A percentile compares a stretch with the other conserved stretches of the same genome.
phyloP scores from a whole-genome alignment of 1,140 invertebrate species.

The Macrobrachium rosenbergii region DNA sequence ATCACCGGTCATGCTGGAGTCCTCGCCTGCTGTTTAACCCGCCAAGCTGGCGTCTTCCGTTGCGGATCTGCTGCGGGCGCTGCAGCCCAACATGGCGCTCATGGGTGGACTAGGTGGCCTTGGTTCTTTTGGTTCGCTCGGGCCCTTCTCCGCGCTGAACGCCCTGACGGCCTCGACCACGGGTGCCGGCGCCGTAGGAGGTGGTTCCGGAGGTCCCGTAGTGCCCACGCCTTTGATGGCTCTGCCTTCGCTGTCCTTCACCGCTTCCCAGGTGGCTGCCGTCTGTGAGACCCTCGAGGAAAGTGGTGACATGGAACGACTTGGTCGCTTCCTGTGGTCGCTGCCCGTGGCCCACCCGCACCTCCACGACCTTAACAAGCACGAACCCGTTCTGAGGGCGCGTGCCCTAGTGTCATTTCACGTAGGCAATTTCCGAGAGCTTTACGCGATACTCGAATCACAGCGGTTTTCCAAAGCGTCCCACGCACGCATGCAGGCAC shows the following conservation, averaged over 20 bases:
- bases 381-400: constrained; percentile 94
- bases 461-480: constrained; percentile 97
- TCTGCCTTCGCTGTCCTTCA: constrained; percentile 80
- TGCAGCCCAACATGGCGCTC: constrained; percentile 67
- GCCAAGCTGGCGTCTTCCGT: constrained; percentile 64
- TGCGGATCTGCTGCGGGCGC: constrained; percentile 66
- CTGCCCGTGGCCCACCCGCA: constrained; percentile 93
- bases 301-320: constrained; percentile 94
- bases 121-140: constrained; percentile 56
- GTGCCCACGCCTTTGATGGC: constrained; percentile 52
- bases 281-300: constrained; percentile 99
- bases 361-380: constrained; percentile 87
- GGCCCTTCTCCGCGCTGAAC: constrained; percentile 52
- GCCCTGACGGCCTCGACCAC: constrained; percentile 46
- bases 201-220: constrained; percentile 86
- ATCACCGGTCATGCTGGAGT: constrained; percentile 63
- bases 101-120: constrained; percentile 63
- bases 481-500: constrained; percentile 94
- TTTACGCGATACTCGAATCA: constrained; percentile 95
- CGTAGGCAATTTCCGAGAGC: constrained; percentile 90
- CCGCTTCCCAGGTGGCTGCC: constrained; percentile 93
- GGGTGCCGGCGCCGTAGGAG: constrained; percentile 78
- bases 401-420: constrained; percentile 97
- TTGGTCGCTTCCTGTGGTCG: constrained; percentile 97
- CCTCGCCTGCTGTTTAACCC: constrained; percentile 57